phyloP scores from a whole-genome alignment of 2,797 vertebrate genomes.

The Huso huso region DNA sequence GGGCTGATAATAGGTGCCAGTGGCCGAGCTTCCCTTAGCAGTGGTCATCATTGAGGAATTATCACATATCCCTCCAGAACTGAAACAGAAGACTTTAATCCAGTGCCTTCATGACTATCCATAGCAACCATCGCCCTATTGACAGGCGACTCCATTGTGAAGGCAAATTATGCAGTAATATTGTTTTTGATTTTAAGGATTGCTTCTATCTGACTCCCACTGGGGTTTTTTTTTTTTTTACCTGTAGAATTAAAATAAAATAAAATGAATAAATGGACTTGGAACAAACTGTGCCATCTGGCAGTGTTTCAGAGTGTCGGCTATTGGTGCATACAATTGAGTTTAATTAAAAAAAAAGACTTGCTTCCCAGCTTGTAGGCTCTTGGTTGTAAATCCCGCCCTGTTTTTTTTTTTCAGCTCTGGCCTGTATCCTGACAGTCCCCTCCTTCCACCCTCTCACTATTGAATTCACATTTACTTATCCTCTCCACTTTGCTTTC shows the following conservation, averaged over 20 bases:
- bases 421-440: not conserved
- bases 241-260: not conserved
- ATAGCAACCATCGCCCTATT: too few species aligned
- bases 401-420: not conserved
- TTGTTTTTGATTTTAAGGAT: not conserved
- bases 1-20: too few species aligned
- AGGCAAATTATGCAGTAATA: too few species aligned
- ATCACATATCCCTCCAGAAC: too few species aligned
- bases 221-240: not conserved
- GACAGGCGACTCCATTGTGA: too few species aligned
- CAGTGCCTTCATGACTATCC: too few species aligned
- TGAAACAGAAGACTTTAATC: too few species aligned
- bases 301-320: not conserved
- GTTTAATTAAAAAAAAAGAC: conserved; percentile 4
- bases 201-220: not conserved
- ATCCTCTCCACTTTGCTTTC: conserved; percentile 21
- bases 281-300: not conserved
- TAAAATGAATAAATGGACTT: not conserved
- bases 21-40: too few species aligned
- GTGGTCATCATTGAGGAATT: too few species aligned
- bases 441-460: conserved; percentile 8
- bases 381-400: too few species aligned
- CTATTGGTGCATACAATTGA: not conserved
- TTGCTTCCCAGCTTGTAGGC: not conserved
- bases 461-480: conserved; percentile 30